phyloP scores from a whole-genome alignment of 2,888 invertebrate species.

The Parnassius smintheus region DNA sequence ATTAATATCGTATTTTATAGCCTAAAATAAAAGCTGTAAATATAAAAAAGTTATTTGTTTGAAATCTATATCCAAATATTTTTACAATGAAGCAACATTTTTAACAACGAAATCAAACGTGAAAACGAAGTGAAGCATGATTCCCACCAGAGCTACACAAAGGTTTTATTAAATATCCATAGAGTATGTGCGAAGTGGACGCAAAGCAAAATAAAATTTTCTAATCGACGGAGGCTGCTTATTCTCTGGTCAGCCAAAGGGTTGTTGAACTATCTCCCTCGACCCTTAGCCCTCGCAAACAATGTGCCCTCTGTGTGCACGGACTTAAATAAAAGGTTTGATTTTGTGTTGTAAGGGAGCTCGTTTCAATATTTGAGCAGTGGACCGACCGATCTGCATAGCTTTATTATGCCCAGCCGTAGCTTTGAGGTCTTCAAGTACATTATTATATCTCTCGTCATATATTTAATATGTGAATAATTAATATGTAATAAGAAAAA shows the following conservation, averaged over 20 bases:
- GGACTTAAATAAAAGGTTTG: constrained; percentile 81
- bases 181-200: constrained; percentile 5
- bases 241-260: constrained; percentile 72
- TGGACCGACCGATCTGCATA: constrained; percentile 70
- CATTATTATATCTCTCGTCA: no score
- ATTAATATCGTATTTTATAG: no score
- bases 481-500: no score
- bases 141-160: no score
- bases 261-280: constrained; percentile 76
- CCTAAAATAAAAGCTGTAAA: no score
- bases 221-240: constrained; percentile 56
- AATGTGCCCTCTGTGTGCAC: constrained; percentile 65
- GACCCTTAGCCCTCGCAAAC: constrained; percentile 53
- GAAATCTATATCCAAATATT: no score
- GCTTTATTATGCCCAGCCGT: constrained; percentile 54
- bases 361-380: constrained; percentile 70
- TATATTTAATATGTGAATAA: no score
- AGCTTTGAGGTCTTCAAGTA: constrained; percentile 35
- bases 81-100: no score
- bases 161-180: neutral
- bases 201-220: constrained; percentile 50
- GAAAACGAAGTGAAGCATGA: no score
- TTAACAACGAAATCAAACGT: no score
- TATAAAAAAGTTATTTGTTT: no score
- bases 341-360: constrained; percentile 78